Evolutionary conservation across 2,113 vertebrate genomes (phyloP), one percentile per base, ranked within the genome.

Genomic region (Microcebus jonahi): DNA sequence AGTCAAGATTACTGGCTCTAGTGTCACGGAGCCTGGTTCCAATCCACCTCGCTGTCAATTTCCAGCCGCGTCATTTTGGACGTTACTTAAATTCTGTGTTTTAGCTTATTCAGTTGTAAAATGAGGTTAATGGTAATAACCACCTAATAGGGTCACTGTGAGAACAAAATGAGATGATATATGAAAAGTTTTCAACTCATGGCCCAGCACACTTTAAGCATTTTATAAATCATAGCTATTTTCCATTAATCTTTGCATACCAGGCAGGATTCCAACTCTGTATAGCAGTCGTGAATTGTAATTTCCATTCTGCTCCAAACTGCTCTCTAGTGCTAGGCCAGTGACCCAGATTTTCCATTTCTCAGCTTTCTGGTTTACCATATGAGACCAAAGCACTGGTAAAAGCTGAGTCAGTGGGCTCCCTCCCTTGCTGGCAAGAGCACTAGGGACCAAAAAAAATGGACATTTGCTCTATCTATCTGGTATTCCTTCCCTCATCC

Each of bases 331-430:
- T 67, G 55, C 53, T 76, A 79, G 25, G 42, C 55, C 82, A 89
- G 14, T 91, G 93, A 94, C 65, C 89, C 75, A 86, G 29, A 68
- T 71, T 96, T 93, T 55, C 81, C 77, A 48, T 86, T 91, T 94
- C 55, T 95, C 53, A 50, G 79, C 34, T 96, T 76, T 77, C 84
- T 91, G 55, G 57, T 77, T 79, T 83, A 90, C 88, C 86, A 57
- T 29, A 76, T 34, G 48, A 91, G 82, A 93, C 68, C 73, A 45
- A 61, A 42, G 29, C 13, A 67, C 73, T 81, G 36, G 68, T 13
- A 87, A 95, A 96, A 87, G 79, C 6, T 88, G 67, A 81, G 23
- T 73, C 48, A 86, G 25, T 13, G 25, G 76, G 13, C 85, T 88
- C 42, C 45, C 39, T 85, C n/a, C 18, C 31, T 83, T 57, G 7